Base-by-base conservation (phyloP, 2,113 vertebrate species). In the Cololabis saira region DNA sequence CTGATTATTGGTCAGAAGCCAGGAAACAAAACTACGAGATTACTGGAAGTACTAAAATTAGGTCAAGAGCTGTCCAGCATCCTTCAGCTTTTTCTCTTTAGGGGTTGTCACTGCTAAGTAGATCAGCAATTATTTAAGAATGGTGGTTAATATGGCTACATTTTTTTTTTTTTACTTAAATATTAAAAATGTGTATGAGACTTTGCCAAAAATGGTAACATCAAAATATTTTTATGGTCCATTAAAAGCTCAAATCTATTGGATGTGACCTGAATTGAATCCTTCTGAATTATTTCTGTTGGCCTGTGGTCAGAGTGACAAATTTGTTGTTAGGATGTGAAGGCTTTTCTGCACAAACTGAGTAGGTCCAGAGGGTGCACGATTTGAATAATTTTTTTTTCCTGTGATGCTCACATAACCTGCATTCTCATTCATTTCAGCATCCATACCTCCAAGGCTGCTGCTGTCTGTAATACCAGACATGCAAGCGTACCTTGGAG, bases 391-490 rank as follows among this genome's bases (percentile, higher is more conserved):
- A 65, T 54, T 37, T 66, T 30, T n/a, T 50, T 22, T 69, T 17
- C 53, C 59, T 43, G 14, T 49, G 71, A 74, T 57, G 16, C 43
- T 57, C 5, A 6, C 62, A 58, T 40, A 67, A 76, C 51, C 61
- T 52, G 57, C 40, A 44, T 73, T 78, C 72, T 74, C 72, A 53
- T 74, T 67, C 72, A 60, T 71, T 71, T 56, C 64, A 16, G 41
- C 75, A n/a, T 66, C 70, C 43, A 19, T 42, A 52, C 66, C 75
- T 81, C 78, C 61, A 16, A 67, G 77, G 73, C 61, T 27, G 61
- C 69, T n/a, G 1, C 71, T 68, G 66, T 83, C 82, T 61, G 75
- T 78, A 84, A 74, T 66, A 78, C 40, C 67, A 58, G 49, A 54
- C 80, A 63, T 37, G 49, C 33, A 37, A 37, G 33, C 10, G 33